Evolutionary conservation across 1,140 invertebrate genomes (phyloP).

Genomic region (Hirudo medicinalis): DNA sequence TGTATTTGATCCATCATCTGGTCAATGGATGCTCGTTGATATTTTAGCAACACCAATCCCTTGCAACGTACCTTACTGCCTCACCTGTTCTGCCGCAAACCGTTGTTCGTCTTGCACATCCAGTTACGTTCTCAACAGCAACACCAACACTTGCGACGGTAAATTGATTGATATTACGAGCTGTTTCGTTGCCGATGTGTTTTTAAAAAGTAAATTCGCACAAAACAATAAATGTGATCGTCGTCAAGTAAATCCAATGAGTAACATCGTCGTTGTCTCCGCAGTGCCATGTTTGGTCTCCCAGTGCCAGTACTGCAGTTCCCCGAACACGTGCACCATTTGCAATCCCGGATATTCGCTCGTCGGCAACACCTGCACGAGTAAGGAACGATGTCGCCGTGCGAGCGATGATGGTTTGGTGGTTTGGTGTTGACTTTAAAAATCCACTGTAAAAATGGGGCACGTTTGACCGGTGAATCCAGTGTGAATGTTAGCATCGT

Average conservation of each 20-base stretch:
- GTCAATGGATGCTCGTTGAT: neutral
- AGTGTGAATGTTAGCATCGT: neutral
- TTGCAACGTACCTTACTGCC: neutral
- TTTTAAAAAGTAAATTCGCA: neutral
- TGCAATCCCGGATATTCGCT: neutral
- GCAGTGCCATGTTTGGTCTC: neutral
- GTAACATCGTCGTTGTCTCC: neutral
- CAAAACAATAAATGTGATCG: neutral
- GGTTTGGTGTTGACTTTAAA: no score
- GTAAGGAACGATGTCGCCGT: neutral
- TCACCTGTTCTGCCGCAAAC: neutral
- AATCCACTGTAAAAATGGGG: no score
- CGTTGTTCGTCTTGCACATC: neutral
- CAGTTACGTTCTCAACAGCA: neutral
- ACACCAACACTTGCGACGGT: neutral
- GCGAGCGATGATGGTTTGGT: no score
- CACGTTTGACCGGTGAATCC: neutral
- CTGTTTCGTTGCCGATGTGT: neutral
- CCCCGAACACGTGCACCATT: neutral
- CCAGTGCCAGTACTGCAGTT: neutral
- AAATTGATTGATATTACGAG: neutral
- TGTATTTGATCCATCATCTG: neutral
- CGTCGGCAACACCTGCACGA: neutral
- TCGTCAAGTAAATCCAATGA: neutral
- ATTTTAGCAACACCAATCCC: neutral